These are phyloP conservation scores for Anthophora plumipes DNA, from an alignment of 2,888 invertebrate genomes.

Conservation along the genomic window DNA sequence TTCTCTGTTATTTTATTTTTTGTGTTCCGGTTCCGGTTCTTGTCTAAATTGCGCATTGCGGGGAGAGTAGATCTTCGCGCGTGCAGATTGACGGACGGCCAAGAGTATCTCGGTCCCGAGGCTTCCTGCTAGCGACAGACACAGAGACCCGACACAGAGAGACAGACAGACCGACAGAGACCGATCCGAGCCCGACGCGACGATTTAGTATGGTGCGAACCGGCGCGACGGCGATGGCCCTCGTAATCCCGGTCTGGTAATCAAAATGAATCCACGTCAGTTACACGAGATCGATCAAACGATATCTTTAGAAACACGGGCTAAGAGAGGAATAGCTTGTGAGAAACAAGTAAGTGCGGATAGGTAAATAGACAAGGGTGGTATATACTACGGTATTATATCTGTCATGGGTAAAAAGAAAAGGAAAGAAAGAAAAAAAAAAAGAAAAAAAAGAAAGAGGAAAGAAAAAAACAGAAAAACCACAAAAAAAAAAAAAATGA, in stretches of 20 bases:
- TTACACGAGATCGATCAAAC: slow-evolving; percentile 70
- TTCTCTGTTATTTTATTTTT: slow-evolving; percentile 23
- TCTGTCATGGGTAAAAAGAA: neutral
- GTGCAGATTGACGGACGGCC: slow-evolving; percentile 79
- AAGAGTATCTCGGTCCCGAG: slow-evolving; percentile 83
- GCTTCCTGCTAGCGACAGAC: slow-evolving; percentile 83
- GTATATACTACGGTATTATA: slow-evolving; percentile 30
- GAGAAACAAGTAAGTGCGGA: slow-evolving; percentile 46
- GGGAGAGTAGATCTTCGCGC: slow-evolving; percentile 78
- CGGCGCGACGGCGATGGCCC: slow-evolving; percentile 94
- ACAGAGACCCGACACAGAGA: slow-evolving; percentile 66
- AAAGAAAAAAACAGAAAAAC: slow-evolving; percentile 15
- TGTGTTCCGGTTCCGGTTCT: neutral
- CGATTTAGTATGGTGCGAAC: slow-evolving; percentile 92
- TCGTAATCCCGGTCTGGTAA: slow-evolving; percentile 90
- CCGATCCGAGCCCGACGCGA: slow-evolving; percentile 82
- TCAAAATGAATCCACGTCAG: slow-evolving; percentile 78
- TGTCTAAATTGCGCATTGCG: slow-evolving; percentile 56
- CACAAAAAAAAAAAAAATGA: slow-evolving; percentile 18
- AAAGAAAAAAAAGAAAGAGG: neutral
- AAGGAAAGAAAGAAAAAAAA: too few relatives aligned
- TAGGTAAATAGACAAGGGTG: slow-evolving; percentile 52
- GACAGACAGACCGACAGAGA: slow-evolving; percentile 77
- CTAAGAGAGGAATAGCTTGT: slow-evolving; percentile 42
- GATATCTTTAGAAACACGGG: slow-evolving; percentile 57